Conservation (phyloP, 2,113 vertebrate species). For the Aphyosemion australe region DNA sequence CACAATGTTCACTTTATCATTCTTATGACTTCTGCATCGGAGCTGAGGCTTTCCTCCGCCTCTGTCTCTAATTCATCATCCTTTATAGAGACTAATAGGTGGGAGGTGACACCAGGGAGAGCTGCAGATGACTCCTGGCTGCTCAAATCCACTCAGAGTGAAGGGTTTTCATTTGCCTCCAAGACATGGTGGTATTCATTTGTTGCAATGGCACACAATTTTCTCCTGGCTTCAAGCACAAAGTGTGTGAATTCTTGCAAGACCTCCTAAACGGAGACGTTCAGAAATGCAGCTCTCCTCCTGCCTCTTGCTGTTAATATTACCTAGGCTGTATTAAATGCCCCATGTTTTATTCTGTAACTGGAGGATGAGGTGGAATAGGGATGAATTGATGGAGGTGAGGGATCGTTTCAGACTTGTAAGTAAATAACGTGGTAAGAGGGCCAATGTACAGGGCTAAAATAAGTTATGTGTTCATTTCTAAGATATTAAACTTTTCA, state of each 20-base stretch:
- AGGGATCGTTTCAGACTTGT: neutral
- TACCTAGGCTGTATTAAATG: conserved; percentile 40
- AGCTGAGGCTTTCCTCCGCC: conserved; percentile 70
- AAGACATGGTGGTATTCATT: conserved; percentile 68
- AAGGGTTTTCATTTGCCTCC: conserved; percentile 72
- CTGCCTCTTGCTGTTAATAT: conserved; percentile 29
- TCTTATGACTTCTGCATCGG: conserved; percentile 78
- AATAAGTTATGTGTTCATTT: neutral
- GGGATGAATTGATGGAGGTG: neutral
- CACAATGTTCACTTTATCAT: conserved; percentile 80
- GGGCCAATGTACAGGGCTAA: neutral
- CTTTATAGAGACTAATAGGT: conserved; percentile 85
- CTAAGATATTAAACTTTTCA: neutral
- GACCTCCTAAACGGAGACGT: conserved; percentile 47
- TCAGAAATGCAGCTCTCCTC: conserved; percentile 25
- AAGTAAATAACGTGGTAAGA: neutral
- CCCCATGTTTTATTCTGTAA: conserved; percentile 21
- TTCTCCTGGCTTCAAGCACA: conserved; percentile 52
- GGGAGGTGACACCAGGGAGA: conserved; percentile 70
- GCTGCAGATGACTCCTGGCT: conserved; percentile 58
- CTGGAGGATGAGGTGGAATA: neutral
- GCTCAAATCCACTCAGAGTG: conserved; percentile 63
- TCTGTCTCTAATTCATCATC: conserved; percentile 82
- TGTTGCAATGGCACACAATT: conserved; percentile 68
- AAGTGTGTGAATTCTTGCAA: conserved; percentile 40